These are phyloP conservation scores for Palythoa grandis DNA, from an alignment of 92 coral and sea anemone species.

Conservation along the genomic window DNA sequence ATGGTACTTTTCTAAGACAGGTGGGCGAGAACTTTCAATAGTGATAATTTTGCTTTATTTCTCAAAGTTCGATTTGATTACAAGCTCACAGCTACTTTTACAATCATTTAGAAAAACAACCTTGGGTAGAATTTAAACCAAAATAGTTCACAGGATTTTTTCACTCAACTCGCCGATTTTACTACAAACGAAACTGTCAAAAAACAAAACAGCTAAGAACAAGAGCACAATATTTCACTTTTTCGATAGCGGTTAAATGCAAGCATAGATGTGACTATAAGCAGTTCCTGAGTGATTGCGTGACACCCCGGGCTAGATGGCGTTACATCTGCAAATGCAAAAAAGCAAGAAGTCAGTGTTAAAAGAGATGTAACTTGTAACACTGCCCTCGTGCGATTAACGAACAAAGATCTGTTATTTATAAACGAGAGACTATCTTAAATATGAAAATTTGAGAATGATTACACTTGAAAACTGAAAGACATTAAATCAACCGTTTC, in stretches of 20 bases:
- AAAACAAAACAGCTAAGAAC: background rate
- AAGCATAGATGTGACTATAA: background rate
- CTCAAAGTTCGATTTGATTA: background rate
- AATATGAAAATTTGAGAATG: background rate
- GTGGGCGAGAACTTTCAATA: too few species aligned
- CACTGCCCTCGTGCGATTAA: constrained; percentile 42
- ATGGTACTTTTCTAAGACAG: too few species aligned
- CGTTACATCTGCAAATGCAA: constrained; percentile 51
- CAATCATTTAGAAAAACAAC: background rate
- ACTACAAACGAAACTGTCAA: background rate
- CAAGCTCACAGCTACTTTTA: background rate
- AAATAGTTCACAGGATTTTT: background rate
- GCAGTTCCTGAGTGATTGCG: constrained; percentile 37
- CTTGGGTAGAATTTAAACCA: background rate
- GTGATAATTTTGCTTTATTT: too few species aligned
- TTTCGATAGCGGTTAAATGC: background rate
- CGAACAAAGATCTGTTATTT: constrained; percentile 14
- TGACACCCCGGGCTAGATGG: constrained; percentile 41
- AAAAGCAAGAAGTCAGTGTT: constrained; percentile 50
- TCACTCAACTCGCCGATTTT: background rate
- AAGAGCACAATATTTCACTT: background rate
- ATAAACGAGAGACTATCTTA: background rate
- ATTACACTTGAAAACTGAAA: too few species aligned
- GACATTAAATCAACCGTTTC: too few species aligned
- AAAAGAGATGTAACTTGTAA: constrained; percentile 32